Evolutionary conservation across 2,888 invertebrate species (phyloP), one percentile per base, ranked within the genome.

Genomic region (Dastarcus helophoroides): DNA sequence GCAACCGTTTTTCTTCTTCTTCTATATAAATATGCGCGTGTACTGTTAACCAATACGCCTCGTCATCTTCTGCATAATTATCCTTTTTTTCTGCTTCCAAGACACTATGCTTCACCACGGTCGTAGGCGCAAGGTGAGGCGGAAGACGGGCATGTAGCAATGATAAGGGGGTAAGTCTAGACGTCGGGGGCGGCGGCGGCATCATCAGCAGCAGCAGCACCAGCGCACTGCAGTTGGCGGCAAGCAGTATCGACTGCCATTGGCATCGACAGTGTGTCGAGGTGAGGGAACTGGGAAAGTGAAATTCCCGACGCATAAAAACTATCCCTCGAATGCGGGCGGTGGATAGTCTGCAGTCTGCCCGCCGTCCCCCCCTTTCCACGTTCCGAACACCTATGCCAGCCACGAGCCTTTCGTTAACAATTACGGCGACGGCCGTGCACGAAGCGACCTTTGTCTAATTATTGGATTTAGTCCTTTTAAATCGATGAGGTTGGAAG

Each of bases 231-330:
- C 21, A 30, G 25, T 30, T 29, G 29, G 33, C 33, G 16, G 33
- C 28, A 28, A 19, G 22, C 26, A 13, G 14, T 30, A 29, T 30
- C 30, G 33, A 29, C 25, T 15, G 24, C 17, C 14, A 21, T 21
- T 21, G 29, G 36, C 17, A 22, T 11, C 9, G 21, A 3, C 6
- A 21, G 17, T 21, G 23, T 2, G 16, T 51, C 57, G 53, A 58
- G 60, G 58, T 60, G 58, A 57, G 52, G 53, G 56, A 59, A 59
- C 56, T 55, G 55, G 49, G 54, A 58, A 58, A 58, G 58, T 56
- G 56, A 59, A 58, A 56, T 51, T 46, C 48, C 47, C 54, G 56
- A 54, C 56, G 35, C 29, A 27, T 25, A 35, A 35, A 35, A 35
- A 35, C 32, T 32, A 31, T 29, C 27, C 6, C n/a, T n/a, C n/a